Evolutionary conservation across 2,113 vertebrate genomes (phyloP).

Genomic region (Arizona elegans): DNA sequence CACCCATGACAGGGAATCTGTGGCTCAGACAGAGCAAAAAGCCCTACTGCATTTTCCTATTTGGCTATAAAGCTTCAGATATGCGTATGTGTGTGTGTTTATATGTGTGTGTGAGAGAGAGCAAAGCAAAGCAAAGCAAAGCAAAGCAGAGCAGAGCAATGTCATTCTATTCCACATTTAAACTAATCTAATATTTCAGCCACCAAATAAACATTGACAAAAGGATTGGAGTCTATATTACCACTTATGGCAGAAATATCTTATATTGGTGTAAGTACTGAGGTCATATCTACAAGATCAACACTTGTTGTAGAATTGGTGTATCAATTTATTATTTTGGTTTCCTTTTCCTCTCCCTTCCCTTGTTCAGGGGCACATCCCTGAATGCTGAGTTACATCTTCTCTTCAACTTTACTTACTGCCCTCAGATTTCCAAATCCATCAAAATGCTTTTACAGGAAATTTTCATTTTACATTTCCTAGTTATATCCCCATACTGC

Average conservation of each 20-base stretch:
- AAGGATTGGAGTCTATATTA: background rate
- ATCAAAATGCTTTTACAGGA: slow-evolving; percentile 23
- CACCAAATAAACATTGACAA: background rate
- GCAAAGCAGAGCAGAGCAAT: background rate
- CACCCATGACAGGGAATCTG: slow-evolving; percentile 39
- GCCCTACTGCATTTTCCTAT: background rate
- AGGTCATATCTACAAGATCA: background rate
- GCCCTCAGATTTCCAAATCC: background rate
- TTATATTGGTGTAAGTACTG: background rate
- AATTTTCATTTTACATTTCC: background rate
- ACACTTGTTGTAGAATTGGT: background rate
- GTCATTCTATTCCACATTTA: background rate
- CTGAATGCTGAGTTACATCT: background rate
- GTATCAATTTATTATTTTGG: background rate
- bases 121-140: background rate
- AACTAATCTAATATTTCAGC: background rate
- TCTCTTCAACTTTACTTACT: background rate
- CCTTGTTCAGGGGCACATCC: background rate
- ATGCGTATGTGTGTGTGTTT: background rate
- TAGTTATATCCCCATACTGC: background rate
- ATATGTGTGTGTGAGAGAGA: background rate
- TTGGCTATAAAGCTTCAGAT: slow-evolving; percentile 11
- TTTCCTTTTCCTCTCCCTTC: background rate
- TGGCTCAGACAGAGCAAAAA: slow-evolving; percentile 39
- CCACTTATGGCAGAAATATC: background rate